These are phyloP conservation scores for Raillietiella orientalis DNA, from an alignment of 2,888 invertebrate species.

Conservation along the genomic window DNA sequence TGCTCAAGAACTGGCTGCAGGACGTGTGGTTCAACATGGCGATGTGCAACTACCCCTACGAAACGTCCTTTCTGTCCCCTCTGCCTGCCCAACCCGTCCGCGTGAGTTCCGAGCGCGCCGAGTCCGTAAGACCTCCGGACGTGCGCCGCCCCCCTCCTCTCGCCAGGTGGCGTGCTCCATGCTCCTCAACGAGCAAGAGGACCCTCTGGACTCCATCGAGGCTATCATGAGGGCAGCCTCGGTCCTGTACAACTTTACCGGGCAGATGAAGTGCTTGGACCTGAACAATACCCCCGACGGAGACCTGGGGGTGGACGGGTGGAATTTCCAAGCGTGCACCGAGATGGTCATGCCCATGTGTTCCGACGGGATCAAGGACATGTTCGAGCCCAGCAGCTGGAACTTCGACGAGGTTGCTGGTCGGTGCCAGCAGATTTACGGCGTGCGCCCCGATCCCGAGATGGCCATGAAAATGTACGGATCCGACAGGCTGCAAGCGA, in stretches of 20 bases:
- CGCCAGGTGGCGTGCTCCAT: too few species aligned
- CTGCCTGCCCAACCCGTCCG: slow-evolving; percentile 56
- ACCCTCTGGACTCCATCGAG: slow-evolving; percentile 23
- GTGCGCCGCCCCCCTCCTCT: not conserved
- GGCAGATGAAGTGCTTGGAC: slow-evolving; percentile 29
- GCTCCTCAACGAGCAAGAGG: slow-evolving; percentile 16
- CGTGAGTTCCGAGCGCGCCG: slow-evolving; percentile 11
- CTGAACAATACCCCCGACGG: slow-evolving; percentile 21
- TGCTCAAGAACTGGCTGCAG: slow-evolving; percentile 31
- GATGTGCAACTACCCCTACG: slow-evolving; percentile 86
- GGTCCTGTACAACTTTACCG: slow-evolving; percentile 30
- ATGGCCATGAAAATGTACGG: slow-evolving; percentile 45
- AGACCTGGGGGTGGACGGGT: slow-evolving; percentile 28
- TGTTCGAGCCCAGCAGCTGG: slow-evolving; percentile 50
- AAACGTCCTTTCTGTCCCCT: slow-evolving; percentile 40
- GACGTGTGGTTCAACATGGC: slow-evolving; percentile 45
- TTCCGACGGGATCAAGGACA: slow-evolving; percentile 32
- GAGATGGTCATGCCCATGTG: slow-evolving; percentile 96
- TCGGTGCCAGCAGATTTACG: slow-evolving; percentile 26
- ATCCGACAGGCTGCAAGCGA: slow-evolving; percentile 28
- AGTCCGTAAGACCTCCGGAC: not conserved
- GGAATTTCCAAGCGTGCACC: slow-evolving; percentile 70
- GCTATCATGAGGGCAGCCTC: not conserved
- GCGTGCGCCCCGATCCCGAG: slow-evolving; percentile 27
- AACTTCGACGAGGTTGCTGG: slow-evolving; percentile 27